Percentiles rank a stretch among this genome's conserved stretches.
phyloP scores from a whole-genome alignment of 2,113 vertebrate genomes.

The Ellobius talpinus region DNA sequence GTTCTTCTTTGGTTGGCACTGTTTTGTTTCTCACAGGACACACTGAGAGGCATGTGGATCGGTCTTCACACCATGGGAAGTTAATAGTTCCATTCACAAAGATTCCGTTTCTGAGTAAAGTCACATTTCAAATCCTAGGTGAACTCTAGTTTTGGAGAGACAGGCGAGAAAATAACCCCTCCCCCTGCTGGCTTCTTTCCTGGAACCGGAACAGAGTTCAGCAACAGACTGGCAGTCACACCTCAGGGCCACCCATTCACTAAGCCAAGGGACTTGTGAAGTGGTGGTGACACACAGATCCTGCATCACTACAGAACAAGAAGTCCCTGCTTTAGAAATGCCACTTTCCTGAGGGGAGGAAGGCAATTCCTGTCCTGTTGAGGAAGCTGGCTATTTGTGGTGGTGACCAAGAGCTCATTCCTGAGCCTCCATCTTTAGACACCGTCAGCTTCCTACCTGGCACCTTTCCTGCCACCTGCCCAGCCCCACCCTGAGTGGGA shows the following conservation, averaged over 20 bases:
- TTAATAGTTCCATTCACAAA: neutral
- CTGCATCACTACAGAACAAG: neutral
- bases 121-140: neutral
- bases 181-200: neutral
- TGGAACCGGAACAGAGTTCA: fast-evolving
- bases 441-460: neutral
- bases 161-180: neutral
- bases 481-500: neutral
- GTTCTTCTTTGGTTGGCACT: neutral
- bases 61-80: no score
- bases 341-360: neutral
- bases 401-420: fast-evolving
- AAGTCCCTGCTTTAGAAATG: neutral
- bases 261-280: neutral
- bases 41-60: neutral
- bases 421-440: neutral
- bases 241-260: neutral
- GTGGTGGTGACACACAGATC: neutral
- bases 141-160: neutral
- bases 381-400: neutral
- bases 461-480: no score
- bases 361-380: neutral
- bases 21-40: neutral
- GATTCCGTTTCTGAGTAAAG: neutral
- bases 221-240: neutral